These are phyloP conservation scores for Erynnis tages DNA, from an alignment of 2,888 invertebrate species.

Conservation along the genomic window DNA sequence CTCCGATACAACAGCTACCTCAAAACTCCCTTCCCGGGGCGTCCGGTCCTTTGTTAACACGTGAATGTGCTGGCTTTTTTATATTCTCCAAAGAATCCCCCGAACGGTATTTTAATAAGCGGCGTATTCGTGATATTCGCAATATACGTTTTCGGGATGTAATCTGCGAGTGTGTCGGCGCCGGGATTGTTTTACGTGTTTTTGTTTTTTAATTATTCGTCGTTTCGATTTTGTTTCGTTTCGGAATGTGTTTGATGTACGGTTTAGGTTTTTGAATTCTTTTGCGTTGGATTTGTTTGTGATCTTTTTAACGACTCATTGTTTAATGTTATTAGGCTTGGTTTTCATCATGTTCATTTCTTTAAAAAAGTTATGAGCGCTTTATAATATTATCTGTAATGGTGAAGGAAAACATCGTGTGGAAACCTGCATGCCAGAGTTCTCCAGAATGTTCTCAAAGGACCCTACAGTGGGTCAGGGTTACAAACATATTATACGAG, in stretches of 20 bases:
- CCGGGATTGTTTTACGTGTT: not conserved
- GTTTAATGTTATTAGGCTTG: too few relatives aligned
- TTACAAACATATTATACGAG: too few relatives aligned
- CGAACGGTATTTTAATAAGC: slow-evolving; percentile 32
- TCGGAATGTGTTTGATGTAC: not conserved
- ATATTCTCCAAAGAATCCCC: slow-evolving; percentile 28
- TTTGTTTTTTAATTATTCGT: slow-evolving; percentile 9
- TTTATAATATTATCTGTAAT: too few relatives aligned
- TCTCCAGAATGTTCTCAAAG: too few relatives aligned
- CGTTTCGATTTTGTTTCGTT: slow-evolving; percentile 4
- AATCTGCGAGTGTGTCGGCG: slow-evolving; percentile 2
- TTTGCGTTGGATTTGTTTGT: not conserved
- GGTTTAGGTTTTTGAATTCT: not conserved
- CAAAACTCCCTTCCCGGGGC: slow-evolving; percentile 2
- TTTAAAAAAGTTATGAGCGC: too few relatives aligned
- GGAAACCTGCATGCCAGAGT: too few relatives aligned
- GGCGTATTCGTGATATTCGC: slow-evolving; percentile 19
- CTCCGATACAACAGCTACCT: slow-evolving; percentile 4
- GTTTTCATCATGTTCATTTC: too few relatives aligned
- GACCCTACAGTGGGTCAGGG: too few relatives aligned
- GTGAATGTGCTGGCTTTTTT: slow-evolving; percentile 24
- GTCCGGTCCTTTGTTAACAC: slow-evolving; percentile 10
- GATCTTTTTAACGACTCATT: not conserved
- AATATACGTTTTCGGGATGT: slow-evolving; percentile 5
- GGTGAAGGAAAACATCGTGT: too few relatives aligned